Conservation (phyloP, 1,140 invertebrate species). For the Saccostrea cuccullata region DNA sequence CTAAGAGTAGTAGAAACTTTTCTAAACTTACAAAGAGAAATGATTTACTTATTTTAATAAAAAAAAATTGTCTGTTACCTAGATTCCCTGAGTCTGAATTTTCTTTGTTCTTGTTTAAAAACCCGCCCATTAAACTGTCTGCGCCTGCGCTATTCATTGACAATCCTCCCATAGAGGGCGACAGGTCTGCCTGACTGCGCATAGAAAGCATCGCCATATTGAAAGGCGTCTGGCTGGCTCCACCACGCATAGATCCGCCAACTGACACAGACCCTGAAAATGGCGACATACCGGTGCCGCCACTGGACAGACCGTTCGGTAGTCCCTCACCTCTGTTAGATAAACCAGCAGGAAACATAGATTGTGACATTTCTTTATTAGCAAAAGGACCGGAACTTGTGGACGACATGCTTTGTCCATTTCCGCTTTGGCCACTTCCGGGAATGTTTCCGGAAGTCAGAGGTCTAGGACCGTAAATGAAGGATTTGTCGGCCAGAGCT, state of each 20-base stretch:
- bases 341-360: background rate
- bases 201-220: slow-evolving; percentile 21
- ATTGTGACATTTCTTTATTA: background rate
- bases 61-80: background rate
- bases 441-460: background rate
- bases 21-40: too few species aligned
- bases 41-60: too few species aligned
- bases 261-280: background rate
- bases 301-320: background rate
- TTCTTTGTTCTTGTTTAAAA: background rate
- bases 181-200: background rate
- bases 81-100: background rate
- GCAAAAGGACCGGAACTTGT: background rate
- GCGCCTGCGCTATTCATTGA: background rate
- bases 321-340: background rate
- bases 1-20: too few species aligned
- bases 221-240: background rate
- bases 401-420: background rate
- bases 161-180: background rate
- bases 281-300: background rate
- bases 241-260: background rate
- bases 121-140: background rate
- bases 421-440: background rate
- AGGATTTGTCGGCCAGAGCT: background rate
- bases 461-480: background rate